Evolutionary conservation across 2,113 vertebrate genomes (phyloP).

Genomic region (rat (Rattus norvegicus)): GRCr8 NC_086029.1:36355501-36356000

Average conservation of each 20-base stretch:
- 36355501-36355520: neutral
- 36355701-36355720: neutral
- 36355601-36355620: neutral
- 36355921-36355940: neutral
- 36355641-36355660: neutral
- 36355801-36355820: neutral
- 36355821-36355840: neutral
- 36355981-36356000: neutral
- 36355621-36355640: neutral
- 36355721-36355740: neutral
- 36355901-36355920: neutral
- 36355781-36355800: neutral
- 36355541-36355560: neutral
- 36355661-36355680: neutral
- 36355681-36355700: neutral
- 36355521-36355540: neutral
- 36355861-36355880: neutral
- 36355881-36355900: too few species aligned
- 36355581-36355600: neutral
- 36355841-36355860: neutral
- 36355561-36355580: neutral
- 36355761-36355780: neutral
- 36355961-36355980: neutral
- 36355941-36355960: neutral
- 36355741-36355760: neutral